A percentile compares a stretch with the other conserved stretches of the same genome.
These are phyloP conservation scores for Pangasius larnaudii DNA, from an alignment of 2,797 vertebrate species.

Conservation along the genomic window DNA sequence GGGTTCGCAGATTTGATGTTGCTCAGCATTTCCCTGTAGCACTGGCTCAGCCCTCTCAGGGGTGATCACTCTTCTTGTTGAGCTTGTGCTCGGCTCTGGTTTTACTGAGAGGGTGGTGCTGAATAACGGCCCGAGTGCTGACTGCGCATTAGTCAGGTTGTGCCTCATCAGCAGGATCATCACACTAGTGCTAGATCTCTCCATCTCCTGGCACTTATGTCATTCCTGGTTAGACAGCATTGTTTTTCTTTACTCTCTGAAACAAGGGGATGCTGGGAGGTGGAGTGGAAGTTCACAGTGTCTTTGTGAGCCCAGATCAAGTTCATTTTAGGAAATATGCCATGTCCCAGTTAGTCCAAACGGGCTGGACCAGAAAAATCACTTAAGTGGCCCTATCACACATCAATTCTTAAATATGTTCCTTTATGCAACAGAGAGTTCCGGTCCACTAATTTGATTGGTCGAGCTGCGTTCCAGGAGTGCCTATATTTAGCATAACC, in stretches of 20 bases:
- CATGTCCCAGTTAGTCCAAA: not conserved
- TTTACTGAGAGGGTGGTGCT: slow-evolving; percentile 37
- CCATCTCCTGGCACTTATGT: slow-evolving; percentile 18
- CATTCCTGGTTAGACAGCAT: slow-evolving; percentile 21
- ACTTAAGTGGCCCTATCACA: not conserved
- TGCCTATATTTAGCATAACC: not conserved
- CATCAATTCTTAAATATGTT: not conserved
- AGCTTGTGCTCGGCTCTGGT: slow-evolving; percentile 24
- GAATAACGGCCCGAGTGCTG: slow-evolving; percentile 43
- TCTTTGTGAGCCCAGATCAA: no score
- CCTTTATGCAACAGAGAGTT: not conserved
- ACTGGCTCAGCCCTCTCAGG: slow-evolving; percentile 21
- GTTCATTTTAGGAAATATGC: not conserved
- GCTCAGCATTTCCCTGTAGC: slow-evolving; percentile 26
- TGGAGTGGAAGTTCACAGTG: not conserved
- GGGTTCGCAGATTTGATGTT: slow-evolving; percentile 5
- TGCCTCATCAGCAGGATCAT: slow-evolving; percentile 42
- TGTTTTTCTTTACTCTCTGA: not conserved
- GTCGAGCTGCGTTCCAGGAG: not conserved
- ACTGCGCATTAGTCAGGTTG: slow-evolving; percentile 37
- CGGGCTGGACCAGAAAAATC: not conserved
- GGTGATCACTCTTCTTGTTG: slow-evolving; percentile 7
- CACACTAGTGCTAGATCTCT: slow-evolving; percentile 20
- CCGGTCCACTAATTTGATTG: not conserved
- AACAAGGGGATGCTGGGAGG: not conserved